Evolutionary conservation across 2,113 vertebrate genomes (phyloP), one percentile per base, ranked within the genome.

Genomic region (Pedetes capensis): DNA sequence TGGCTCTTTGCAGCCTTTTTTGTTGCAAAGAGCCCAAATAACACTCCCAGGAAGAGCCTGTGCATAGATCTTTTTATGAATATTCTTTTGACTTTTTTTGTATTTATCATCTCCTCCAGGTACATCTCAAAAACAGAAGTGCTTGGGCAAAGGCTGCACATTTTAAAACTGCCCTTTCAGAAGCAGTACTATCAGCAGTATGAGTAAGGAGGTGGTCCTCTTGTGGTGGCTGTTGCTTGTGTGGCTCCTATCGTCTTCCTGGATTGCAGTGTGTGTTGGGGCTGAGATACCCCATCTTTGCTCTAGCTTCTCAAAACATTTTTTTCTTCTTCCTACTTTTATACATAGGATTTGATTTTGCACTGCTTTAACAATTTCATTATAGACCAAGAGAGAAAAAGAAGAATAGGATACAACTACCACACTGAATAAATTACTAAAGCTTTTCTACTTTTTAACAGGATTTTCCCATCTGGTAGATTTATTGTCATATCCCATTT

Each of bases 341-440:
- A 97, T 98, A 98, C 96, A 97, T 88, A 98, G 98, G 98, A 98
- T 98, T 99, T 99, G 98, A 97, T 98, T 98, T 98, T 98, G 98
- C 87, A 98, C n/a, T n/a, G n/a, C n/a, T n/a, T n/a, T n/a, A n/a
- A n/a, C n/a, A n/a, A n/a, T n/a, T n/a, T n/a, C n/a, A n/a, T n/a
- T n/a, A n/a, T n/a, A n/a, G n/a, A n/a, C n/a, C n/a, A n/a, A n/a
- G n/a, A n/a, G n/a, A n/a, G n/a, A n/a, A n/a, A n/a, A n/a, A n/a
- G n/a, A n/a, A n/a, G n/a, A n/a, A n/a, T n/a, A n/a, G n/a, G n/a
- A 89, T 94, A 96, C 98, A 98, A 97, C 98, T 98, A 98, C 98
- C 98, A 99, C 98, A 98, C 97, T 98, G 99, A 99, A 98, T 98
- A 98, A 99, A 98, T 97, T 98, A 98, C 98, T 98, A 98, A 98